Base-by-base conservation (phyloP, 2,113 vertebrate genomes). In the Pelobates fuscus region DNA sequence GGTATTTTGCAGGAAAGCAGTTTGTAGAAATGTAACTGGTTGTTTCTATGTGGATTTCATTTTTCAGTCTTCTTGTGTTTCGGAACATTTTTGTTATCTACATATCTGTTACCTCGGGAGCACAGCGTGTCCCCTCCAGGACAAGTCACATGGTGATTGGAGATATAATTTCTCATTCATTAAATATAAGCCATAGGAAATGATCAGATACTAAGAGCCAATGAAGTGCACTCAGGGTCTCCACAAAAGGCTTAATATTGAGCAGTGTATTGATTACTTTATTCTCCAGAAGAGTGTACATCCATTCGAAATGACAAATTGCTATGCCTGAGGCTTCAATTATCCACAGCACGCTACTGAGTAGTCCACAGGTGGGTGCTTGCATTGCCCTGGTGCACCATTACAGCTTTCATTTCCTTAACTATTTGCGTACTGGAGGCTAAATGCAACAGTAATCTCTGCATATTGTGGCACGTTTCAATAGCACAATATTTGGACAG, bases 201-300 rank as follows among this genome's bases (percentile, higher is more conserved):
- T 60, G 37, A 71, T 71, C 60, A 30, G 24, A 18, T 21, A 0
- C 25, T 23, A 43, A 29, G 46, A 71, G 46, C 26, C 44, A 43
- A 49, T 52, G 58, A 5, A 2, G 17, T 8, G 14, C 25, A 37
- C 69, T 71, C 43, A 11, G 69, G 37, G 32, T 71, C 26, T 32
- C 24, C 62, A 8, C 8, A 26, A 44, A 49, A 30, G 32, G 18
- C 14, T 10, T 24, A 20, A 12, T 46, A 25, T 61, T 46, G 30
- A 60, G 69, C 57, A 30, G 58, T 46, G 3, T 49, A 71, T 62
- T 10, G 70, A 71, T 62, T 57, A 17, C 25, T 46, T 71, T 49
- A 60, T 71, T 58, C 24, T 17, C 10, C 41, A 26, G 54, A 6
- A 60, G 32, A 43, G 43, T 60, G 23, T 24, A 8, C 4, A 44